Conservation (phyloP, 2,797 vertebrate genomes). For the Paratrypauchen microcephalus region DNA sequence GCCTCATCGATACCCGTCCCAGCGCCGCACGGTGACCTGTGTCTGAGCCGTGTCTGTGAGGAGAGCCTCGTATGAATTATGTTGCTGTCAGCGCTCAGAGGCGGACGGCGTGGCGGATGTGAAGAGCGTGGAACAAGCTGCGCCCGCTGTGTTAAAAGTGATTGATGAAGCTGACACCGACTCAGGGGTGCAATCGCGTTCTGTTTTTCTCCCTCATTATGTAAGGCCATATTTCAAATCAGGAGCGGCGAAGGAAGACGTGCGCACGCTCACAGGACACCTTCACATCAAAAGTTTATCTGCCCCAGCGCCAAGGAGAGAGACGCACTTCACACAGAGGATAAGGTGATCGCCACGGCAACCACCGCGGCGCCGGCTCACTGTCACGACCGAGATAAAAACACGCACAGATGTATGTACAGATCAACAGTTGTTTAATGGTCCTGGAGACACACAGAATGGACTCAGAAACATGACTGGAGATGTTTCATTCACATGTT, state of each 20-base stretch:
- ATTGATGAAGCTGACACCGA: conserved; percentile 86
- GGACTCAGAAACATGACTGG: too few relatives aligned
- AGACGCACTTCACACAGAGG: conserved; percentile 60
- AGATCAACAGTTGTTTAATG: too few relatives aligned
- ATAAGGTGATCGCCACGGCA: conserved; percentile 23
- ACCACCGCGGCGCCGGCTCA: neutral
- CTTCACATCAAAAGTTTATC: conserved; percentile 78
- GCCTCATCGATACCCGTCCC: neutral
- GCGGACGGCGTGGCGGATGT: conserved; percentile 72
- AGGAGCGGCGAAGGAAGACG: conserved; percentile 79
- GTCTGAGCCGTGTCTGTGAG: conserved; percentile 71
- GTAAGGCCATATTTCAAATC: conserved; percentile 85
- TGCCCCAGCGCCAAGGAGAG: conserved; percentile 65
- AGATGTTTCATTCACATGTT: too few relatives aligned
- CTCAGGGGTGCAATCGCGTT: conserved; percentile 76
- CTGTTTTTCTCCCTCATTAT: conserved; percentile 81
- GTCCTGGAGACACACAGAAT: too few relatives aligned
- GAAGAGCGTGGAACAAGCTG: conserved; percentile 71
- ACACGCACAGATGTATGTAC: neutral
- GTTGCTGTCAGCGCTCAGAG: conserved; percentile 74
- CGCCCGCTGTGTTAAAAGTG: conserved; percentile 83
- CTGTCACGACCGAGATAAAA: neutral
- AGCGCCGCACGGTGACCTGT: conserved; percentile 27
- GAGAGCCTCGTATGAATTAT: conserved; percentile 82
- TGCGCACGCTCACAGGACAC: conserved; percentile 76